These are phyloP conservation scores for Acrossocheilus wenchowensis DNA, from an alignment of 2,797 vertebrate genomes.

Conservation along the genomic window DNA sequence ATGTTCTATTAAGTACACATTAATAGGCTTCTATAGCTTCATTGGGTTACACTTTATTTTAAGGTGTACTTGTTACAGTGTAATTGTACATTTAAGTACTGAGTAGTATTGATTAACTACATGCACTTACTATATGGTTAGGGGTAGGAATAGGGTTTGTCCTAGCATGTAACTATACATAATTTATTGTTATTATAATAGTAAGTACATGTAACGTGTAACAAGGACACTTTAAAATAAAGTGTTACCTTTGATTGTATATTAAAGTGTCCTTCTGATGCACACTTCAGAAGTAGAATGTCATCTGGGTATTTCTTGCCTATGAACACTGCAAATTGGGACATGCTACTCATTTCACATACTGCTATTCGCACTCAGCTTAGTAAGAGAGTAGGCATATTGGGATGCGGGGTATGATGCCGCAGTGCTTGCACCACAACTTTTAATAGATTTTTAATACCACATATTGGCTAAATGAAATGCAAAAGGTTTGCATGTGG, in stretches of 20 bases:
- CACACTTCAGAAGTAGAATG: not conserved
- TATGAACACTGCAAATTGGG: not conserved
- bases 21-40: not conserved
- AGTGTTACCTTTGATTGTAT: not conserved
- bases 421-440: not conserved
- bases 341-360: not conserved
- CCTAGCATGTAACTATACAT: no score
- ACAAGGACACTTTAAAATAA: not conserved
- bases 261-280: not conserved
- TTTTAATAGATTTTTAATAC: not conserved
- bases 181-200: no score
- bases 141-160: no score
- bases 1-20: not conserved
- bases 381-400: not conserved
- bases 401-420: not conserved
- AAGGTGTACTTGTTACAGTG: no score
- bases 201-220: no score
- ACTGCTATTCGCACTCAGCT: not conserved
- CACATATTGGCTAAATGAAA: not conserved
- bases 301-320: not conserved
- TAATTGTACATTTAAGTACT: no score
- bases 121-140: no score
- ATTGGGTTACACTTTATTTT: not conserved
- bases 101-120: no score
- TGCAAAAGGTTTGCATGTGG: slow-evolving; percentile 24